Percentiles rank a stretch among this genome's conserved stretches.
phyloP scores from a whole-genome alignment of 2,797 vertebrate species.

The Sebastes variabilis region DNA sequence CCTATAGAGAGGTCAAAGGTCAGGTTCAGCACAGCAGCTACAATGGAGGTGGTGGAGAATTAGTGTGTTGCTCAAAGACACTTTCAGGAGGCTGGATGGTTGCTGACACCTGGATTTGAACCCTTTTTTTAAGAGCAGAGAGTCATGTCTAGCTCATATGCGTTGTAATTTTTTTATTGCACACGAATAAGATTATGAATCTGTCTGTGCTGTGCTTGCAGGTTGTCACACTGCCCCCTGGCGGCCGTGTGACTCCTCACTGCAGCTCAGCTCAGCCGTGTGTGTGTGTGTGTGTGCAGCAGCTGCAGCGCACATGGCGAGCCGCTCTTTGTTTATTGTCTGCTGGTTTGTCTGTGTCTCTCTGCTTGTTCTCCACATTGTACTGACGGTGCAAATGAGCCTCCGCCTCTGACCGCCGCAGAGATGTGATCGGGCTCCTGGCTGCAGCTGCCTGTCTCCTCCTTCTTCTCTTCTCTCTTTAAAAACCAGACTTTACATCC shows the following conservation, averaged over 20 bases:
- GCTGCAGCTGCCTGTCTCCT: conserved; percentile 35
- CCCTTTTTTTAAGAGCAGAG: not conserved
- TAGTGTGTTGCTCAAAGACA: not conserved
- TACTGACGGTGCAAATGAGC: conserved; percentile 20
- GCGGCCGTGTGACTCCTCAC: conserved; percentile 31
- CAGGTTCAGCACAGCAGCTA: conserved; percentile 27
- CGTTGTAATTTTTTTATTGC: not conserved
- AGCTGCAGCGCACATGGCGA: conserved; percentile 80
- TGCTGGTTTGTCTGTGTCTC: conserved; percentile 21
- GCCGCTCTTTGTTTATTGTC: conserved; percentile 78
- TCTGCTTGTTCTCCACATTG: conserved; percentile 44
- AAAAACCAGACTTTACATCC: not conserved
- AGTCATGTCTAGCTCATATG: not conserved
- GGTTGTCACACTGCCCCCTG: conserved; percentile 66
- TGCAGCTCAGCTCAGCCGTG: conserved; percentile 13
- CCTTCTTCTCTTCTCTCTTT: not conserved
- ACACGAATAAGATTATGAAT: too few species aligned
- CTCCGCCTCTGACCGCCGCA: conserved; percentile 3
- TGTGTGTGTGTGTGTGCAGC: conserved; percentile 27
- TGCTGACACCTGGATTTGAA: not conserved
- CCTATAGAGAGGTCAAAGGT: conserved; percentile 55
- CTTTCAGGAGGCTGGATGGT: not conserved
- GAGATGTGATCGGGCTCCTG: not conserved
- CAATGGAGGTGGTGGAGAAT: too few species aligned
- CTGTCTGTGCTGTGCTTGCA: not conserved